These are phyloP conservation scores for Acanthosepion esculentum DNA, from an alignment of 2,888 invertebrate species.

Conservation along the genomic window DNA sequence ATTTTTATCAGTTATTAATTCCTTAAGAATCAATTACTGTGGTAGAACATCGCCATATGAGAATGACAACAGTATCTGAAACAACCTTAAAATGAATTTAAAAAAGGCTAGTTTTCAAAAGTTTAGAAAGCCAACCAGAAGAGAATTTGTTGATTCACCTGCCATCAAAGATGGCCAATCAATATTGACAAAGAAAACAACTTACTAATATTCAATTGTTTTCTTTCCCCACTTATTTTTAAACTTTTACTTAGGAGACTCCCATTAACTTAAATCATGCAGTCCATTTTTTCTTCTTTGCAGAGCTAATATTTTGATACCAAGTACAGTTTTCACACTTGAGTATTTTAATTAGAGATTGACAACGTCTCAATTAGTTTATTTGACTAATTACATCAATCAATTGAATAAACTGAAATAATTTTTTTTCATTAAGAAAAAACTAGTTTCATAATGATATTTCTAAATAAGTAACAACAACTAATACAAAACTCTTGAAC, in stretches of 20 bases:
- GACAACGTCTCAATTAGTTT: background rate
- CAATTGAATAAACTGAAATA: background rate
- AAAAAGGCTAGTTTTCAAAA: background rate
- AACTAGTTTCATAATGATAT: background rate
- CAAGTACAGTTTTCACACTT: background rate
- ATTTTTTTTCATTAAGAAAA: background rate
- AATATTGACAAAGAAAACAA: background rate
- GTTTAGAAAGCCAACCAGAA: background rate
- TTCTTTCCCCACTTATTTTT: background rate
- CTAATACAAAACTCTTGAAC: background rate
- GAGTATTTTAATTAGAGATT: background rate
- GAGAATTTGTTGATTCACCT: background rate
- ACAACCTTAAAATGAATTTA: background rate
- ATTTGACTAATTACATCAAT: background rate
- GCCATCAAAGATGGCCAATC: background rate
- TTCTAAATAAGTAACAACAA: background rate
- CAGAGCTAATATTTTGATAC: background rate
- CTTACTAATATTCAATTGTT: background rate
- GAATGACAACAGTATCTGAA: background rate
- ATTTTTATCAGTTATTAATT: background rate
- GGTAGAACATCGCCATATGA: no score
- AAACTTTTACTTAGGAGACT: background rate
- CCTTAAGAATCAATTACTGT: background rate
- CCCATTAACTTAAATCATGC: background rate
- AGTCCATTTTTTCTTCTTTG: background rate